Conservation (phyloP, 2,888 invertebrate genomes). For the Mayetiola destructor region DNA sequence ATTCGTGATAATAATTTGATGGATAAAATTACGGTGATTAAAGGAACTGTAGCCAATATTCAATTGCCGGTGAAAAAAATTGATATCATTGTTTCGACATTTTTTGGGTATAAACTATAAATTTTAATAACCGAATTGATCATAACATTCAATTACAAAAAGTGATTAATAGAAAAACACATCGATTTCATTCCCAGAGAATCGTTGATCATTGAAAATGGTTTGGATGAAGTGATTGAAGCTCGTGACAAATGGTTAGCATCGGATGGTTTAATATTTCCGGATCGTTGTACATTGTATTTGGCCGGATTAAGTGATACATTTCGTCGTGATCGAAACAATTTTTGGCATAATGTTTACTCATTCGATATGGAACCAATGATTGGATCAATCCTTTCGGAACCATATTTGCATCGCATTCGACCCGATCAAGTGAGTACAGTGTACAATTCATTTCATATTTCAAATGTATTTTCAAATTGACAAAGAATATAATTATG, state of each 20-base stretch:
- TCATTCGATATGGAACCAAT: background rate
- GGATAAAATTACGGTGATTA: background rate
- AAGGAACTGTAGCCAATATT: background rate
- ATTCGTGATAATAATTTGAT: background rate
- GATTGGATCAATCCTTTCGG: background rate
- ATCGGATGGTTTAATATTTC: background rate
- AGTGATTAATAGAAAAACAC: too few relatives aligned
- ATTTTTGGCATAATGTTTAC: background rate
- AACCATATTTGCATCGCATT: background rate
- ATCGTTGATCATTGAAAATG: background rate
- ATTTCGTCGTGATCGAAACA: background rate
- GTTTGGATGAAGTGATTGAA: background rate
- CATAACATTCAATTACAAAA: too few relatives aligned
- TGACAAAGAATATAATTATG: background rate
- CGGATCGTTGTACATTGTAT: background rate
- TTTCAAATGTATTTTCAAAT: background rate
- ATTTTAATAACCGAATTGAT: too few relatives aligned
- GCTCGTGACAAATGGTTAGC: background rate
- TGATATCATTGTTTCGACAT: constrained; percentile 2
- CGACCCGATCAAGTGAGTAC: background rate
- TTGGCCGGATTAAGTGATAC: background rate
- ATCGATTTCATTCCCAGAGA: too few relatives aligned
- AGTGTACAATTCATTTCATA: background rate
- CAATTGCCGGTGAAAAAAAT: background rate
- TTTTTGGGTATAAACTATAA: background rate